Percentiles rank a stretch among this genome's conserved stretches.
Conservation (phyloP, 1,140 invertebrate genomes). For the Ips nitidus region DNA sequence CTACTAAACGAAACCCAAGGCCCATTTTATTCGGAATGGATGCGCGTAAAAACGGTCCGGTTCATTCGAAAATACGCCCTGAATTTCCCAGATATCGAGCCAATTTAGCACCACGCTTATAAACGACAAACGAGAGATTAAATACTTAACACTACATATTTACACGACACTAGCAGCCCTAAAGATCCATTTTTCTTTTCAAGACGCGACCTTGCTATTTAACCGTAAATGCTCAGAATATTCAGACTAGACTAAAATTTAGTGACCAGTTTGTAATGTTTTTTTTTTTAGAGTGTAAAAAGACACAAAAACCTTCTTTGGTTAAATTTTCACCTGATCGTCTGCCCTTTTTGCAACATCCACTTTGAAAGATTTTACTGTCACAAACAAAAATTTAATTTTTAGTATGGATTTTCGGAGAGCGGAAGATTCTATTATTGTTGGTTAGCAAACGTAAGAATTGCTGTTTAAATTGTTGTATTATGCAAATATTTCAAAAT, state of each 20-base stretch:
- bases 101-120: conserved; percentile 48
- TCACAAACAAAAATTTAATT: too few species aligned
- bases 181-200: conserved; percentile 38
- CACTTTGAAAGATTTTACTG: too few species aligned
- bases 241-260: conserved; percentile 5
- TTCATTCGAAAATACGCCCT: conserved; percentile 5
- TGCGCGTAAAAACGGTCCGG: not conserved
- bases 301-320: too few species aligned
- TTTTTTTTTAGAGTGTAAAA: not conserved
- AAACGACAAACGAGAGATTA: conserved; percentile 50
- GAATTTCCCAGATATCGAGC: conserved; percentile 30
- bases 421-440: too few species aligned
- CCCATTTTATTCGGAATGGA: not conserved
- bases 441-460: too few species aligned
- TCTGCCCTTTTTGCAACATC: too few species aligned
- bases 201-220: conserved; percentile 16
- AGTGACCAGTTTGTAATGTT: not conserved
- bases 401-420: too few species aligned
- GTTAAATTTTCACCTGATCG: too few species aligned
- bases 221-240: conserved; percentile 17
- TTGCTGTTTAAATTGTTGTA: too few species aligned
- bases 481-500: too few species aligned
- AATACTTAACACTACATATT: conserved; percentile 51
- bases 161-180: conserved; percentile 50
- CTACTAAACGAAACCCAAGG: conserved; percentile 6